Percentiles rank a stretch among this genome's conserved stretches.
These are phyloP conservation scores for Helogale parvula DNA, from an alignment of 2,113 vertebrate genomes.

Conservation along the genomic window DNA sequence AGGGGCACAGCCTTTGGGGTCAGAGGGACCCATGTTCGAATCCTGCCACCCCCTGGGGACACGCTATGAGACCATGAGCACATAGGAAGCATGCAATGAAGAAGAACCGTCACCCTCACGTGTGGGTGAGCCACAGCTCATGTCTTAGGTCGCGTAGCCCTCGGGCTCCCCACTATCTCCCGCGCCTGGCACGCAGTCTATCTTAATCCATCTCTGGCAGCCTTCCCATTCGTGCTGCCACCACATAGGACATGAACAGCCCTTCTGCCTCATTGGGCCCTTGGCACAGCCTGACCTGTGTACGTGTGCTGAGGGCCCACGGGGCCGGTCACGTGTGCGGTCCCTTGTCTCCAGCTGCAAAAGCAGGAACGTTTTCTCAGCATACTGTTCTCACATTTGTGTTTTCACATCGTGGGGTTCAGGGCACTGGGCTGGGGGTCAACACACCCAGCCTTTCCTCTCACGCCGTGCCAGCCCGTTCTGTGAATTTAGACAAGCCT, in stretches of 20 bases:
- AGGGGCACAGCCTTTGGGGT: background rate
- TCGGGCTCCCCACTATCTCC: background rate
- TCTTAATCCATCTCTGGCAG: background rate
- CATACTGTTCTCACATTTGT: background rate
- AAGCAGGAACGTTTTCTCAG: background rate
- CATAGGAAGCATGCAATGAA: background rate
- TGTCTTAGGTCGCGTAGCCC: background rate
- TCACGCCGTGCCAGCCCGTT: accelerated
- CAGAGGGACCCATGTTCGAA: background rate
- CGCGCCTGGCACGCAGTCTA: accelerated
- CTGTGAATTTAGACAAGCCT: background rate
- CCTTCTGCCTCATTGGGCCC: background rate
- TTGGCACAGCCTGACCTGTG: background rate
- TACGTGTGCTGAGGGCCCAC: accelerated
- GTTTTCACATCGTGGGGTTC: background rate
- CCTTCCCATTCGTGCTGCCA: background rate
- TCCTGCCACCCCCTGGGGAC: background rate
- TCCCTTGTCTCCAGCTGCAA: background rate
- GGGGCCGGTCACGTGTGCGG: background rate
- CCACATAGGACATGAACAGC: background rate
- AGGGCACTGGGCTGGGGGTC: background rate
- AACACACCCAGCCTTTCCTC: background rate
- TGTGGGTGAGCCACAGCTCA: background rate
- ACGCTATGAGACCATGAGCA: background rate
- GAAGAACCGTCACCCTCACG: background rate